These are phyloP conservation scores for Dendrophyllia cribrosa DNA, from an alignment of 64 coral and sea anemone species.

Conservation along the genomic window DNA sequence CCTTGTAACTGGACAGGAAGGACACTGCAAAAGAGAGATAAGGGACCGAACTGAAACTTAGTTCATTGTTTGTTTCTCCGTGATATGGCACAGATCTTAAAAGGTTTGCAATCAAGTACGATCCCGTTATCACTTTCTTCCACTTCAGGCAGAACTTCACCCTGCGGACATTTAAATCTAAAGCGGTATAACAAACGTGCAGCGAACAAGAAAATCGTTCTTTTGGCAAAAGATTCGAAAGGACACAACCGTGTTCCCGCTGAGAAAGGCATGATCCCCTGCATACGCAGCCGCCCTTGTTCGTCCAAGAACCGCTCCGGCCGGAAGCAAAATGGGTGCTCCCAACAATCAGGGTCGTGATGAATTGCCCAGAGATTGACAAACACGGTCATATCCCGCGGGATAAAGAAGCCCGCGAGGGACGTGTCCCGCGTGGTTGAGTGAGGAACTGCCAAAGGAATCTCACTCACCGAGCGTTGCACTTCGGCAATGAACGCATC, in stretches of 20 bases:
- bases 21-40: neutral
- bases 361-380: conserved; percentile 82
- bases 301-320: too few relatives aligned
- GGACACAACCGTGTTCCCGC: conserved; percentile 62
- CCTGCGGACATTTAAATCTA: conserved; percentile 39
- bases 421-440: too few relatives aligned
- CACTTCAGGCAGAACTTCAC: conserved; percentile 36
- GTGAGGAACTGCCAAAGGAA: conserved; percentile 51
- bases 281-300: conserved; percentile 12
- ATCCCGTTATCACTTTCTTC: conserved; percentile 42
- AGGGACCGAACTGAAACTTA: too few relatives aligned
- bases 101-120: conserved; percentile 19
- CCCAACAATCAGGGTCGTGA: conserved; percentile 74
- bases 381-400: too few relatives aligned
- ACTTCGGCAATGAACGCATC: too few relatives aligned
- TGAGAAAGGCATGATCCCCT: conserved; percentile 42
- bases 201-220: conserved; percentile 56
- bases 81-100: neutral
- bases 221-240: conserved; percentile 52
- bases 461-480: conserved; percentile 17
- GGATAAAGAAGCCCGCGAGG: too few relatives aligned
- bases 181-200: conserved; percentile 61
- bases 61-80: neutral
- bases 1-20: too few relatives aligned
- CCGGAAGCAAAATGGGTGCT: conserved; percentile 69